A percentile compares a stretch with the other conserved stretches of the same genome.
phyloP scores from a whole-genome alignment of 2,888 invertebrate species.

The Brenthis ino region DNA sequence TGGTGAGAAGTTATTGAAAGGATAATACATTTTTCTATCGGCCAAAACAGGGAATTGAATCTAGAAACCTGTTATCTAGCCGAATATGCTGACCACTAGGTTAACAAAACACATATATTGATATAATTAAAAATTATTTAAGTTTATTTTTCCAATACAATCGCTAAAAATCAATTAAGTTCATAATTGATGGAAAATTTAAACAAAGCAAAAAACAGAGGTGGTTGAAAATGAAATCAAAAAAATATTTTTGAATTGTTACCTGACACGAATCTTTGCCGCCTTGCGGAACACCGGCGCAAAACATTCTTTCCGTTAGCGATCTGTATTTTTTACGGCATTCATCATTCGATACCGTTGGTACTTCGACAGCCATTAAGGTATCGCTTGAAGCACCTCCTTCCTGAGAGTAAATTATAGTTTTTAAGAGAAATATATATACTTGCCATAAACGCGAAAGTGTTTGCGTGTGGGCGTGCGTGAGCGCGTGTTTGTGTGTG shows the following conservation, averaged over 20 bases:
- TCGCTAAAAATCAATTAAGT: background rate
- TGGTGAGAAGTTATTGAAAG: too few species aligned
- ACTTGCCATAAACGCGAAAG: background rate
- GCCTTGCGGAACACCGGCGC: constrained; percentile 63
- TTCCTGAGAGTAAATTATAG: constrained; percentile 34
- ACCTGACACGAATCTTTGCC: constrained; percentile 66
- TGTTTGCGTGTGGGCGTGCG: too few species aligned
- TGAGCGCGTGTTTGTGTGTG: too few species aligned
- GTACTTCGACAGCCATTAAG: constrained; percentile 50
- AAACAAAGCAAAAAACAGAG: background rate
- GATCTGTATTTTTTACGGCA: constrained; percentile 49
- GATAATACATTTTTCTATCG: too few species aligned
- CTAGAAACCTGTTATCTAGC: too few species aligned
- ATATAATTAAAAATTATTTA: too few species aligned
- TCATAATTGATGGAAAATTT: background rate
- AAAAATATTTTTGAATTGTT: constrained; percentile 9
- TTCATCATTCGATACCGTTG: constrained; percentile 46
- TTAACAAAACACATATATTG: too few species aligned
- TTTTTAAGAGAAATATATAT: constrained; percentile 6
- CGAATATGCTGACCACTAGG: too few species aligned
- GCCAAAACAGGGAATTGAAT: too few species aligned
- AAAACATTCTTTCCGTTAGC: constrained; percentile 65
- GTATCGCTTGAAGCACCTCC: constrained; percentile 34
- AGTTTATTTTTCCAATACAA: too few species aligned
- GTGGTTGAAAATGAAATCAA: background rate